Conservation (phyloP, 2,888 invertebrate genomes). For the Pyrrhosoma nymphula region DNA sequence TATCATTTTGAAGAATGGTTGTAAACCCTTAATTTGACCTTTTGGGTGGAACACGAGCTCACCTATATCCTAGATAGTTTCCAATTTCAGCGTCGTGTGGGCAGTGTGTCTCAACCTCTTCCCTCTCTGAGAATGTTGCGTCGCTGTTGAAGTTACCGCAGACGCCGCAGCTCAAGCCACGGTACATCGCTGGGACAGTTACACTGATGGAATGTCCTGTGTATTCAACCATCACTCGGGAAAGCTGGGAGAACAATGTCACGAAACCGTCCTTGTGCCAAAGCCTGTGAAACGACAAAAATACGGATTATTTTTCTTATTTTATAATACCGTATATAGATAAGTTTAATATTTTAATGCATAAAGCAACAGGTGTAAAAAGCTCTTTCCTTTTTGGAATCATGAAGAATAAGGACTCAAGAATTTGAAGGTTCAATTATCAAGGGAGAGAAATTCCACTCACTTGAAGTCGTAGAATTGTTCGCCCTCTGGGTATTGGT, state of each 20-base stretch:
- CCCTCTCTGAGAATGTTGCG: background rate
- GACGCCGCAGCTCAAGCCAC: slow-evolving; percentile 27
- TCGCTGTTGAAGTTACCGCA: slow-evolving; percentile 43
- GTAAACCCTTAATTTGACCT: too few relatives aligned
- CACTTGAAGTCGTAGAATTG: slow-evolving; percentile 28
- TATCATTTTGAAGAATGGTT: too few relatives aligned
- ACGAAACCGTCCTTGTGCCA: background rate
- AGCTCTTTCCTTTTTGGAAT: background rate
- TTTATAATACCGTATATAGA: too few relatives aligned
- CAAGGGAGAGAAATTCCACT: background rate
- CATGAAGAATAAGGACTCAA: background rate
- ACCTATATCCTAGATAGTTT: slow-evolving; percentile 49
- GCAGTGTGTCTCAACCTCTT: background rate
- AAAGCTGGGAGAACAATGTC: background rate
- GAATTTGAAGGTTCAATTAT: background rate
- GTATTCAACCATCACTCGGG: slow-evolving; percentile 36
- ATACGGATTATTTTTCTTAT: background rate
- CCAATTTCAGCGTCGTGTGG: background rate
- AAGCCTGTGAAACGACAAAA: background rate
- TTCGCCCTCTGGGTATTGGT: slow-evolving; percentile 20
- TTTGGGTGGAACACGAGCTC: background rate
- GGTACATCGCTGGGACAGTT: slow-evolving; percentile 25
- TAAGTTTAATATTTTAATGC: background rate
- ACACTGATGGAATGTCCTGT: slow-evolving; percentile 41
- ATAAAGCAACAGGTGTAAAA: background rate